Conservation (phyloP, 2,113 vertebrate species). For the Xiphophorus couchianus region DNA sequence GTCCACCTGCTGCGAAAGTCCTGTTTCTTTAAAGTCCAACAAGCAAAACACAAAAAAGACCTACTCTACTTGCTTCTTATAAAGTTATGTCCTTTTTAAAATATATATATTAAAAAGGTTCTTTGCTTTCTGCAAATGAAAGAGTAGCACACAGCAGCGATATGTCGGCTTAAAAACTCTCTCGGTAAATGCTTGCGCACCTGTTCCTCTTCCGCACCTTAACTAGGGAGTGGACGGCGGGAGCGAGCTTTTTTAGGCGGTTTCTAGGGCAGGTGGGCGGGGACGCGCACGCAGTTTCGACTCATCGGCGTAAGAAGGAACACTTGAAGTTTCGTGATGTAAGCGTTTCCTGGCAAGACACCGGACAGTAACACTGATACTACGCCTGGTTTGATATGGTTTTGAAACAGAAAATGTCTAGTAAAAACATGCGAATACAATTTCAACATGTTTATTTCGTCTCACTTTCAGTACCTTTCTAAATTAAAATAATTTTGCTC, state of each 20-base stretch:
- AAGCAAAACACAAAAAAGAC: no score
- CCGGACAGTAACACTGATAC: no score
- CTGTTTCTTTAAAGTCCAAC: neutral
- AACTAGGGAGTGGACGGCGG: constrained; percentile 42
- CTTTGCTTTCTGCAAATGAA: neutral
- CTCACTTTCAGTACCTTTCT: neutral
- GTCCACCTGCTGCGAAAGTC: constrained; percentile 41
- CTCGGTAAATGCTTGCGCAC: constrained; percentile 42
- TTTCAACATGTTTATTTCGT: neutral
- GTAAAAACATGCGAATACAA: neutral
- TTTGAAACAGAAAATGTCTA: no score
- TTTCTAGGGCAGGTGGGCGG: constrained; percentile 65
- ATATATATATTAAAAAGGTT: neutral
- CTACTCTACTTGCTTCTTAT: neutral
- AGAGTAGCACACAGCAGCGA: neutral
- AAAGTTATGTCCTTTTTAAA: neutral
- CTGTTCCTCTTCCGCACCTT: constrained; percentile 76
- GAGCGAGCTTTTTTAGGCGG: constrained; percentile 71
- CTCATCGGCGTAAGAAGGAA: constrained; percentile 26
- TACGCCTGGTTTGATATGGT: no score
- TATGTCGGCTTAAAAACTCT: neutral
- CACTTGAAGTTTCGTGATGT: constrained; percentile 73
- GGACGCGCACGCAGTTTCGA: constrained; percentile 77
- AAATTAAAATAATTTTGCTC: neutral
- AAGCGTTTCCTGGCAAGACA: constrained; percentile 12